These are phyloP conservation scores for Zaprionus camerounensis DNA, from an alignment of 1,140 invertebrate genomes.

Conservation along the genomic window DNA sequence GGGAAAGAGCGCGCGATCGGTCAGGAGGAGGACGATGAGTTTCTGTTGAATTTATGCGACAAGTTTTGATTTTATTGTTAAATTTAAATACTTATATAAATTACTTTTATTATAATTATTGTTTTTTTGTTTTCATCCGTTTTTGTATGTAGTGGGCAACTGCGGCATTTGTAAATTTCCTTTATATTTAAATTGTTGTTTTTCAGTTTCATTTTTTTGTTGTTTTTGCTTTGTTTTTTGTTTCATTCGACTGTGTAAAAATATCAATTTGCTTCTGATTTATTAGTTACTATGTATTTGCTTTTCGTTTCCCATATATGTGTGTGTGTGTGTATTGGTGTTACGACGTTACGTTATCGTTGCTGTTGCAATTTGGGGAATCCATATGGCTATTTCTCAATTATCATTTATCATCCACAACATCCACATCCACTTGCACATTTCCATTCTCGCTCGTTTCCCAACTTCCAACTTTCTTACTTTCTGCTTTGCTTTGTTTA, in stretches of 20 bases:
- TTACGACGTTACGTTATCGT: slow-evolving; percentile 40
- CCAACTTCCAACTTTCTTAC: slow-evolving; percentile 18
- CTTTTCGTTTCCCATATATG: slow-evolving; percentile 43
- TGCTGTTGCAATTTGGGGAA: slow-evolving; percentile 54
- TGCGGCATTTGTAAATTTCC: slow-evolving; percentile 81
- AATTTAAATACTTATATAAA: slow-evolving; percentile 83
- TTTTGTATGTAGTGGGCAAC: slow-evolving; percentile 80
- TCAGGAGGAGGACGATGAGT: slow-evolving; percentile 34
- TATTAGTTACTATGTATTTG: slow-evolving; percentile 69
- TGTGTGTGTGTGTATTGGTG: slow-evolving; percentile 11
- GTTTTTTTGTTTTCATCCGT: slow-evolving; percentile 62
- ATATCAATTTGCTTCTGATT: slow-evolving; percentile 75
- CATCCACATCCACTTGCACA: slow-evolving; percentile 24
- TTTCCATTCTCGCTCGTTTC: slow-evolving; percentile 9
- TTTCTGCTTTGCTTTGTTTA: not conserved
- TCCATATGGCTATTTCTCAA: slow-evolving; percentile 46
- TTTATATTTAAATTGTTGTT: slow-evolving; percentile 77
- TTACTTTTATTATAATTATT: slow-evolving; percentile 81
- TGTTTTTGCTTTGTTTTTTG: slow-evolving; percentile 25
- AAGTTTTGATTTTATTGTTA: slow-evolving; percentile 81
- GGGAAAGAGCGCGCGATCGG: slow-evolving; percentile 35
- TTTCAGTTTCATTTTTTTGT: slow-evolving; percentile 17
- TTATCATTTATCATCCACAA: slow-evolving; percentile 30
- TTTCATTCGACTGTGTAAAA: slow-evolving; percentile 75
- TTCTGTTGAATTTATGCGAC: slow-evolving; percentile 62